Conservation (phyloP, 2,797 vertebrate genomes). For the Fratercula arctica region DNA sequence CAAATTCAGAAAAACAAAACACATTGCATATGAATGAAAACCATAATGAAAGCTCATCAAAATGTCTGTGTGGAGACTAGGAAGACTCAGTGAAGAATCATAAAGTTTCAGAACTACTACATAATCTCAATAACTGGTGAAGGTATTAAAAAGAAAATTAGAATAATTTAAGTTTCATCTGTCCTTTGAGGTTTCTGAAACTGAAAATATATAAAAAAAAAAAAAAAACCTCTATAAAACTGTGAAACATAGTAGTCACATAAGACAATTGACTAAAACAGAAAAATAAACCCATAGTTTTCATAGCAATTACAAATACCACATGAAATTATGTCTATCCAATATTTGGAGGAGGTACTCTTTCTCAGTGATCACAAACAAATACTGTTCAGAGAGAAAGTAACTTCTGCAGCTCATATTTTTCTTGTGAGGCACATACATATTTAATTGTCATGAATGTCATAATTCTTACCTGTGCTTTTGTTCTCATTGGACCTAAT, state of each 20-base stretch:
- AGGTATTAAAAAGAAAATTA: not conserved
- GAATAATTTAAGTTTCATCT: not conserved
- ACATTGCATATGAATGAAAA: not conserved
- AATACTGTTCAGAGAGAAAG: not conserved
- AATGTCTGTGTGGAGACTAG: not conserved
- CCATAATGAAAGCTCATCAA: not conserved
- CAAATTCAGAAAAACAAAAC: not conserved
- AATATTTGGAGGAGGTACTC: not conserved
- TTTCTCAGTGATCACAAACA: not conserved
- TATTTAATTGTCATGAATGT: not conserved
- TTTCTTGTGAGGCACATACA: not conserved
- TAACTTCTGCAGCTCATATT: not conserved
- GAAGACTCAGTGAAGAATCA: not conserved
- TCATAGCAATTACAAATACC: not conserved
- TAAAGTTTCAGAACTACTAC: not conserved
- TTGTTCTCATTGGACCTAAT: not conserved
- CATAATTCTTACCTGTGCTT: not conserved
- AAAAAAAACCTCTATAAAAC: not conserved
- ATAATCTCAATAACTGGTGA: not conserved
- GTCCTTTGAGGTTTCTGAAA: not conserved
- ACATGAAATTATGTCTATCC: not conserved
- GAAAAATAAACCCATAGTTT: not conserved
- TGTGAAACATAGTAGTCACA: not conserved
- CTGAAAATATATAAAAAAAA: not conserved
- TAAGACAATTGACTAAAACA: rapidly evolving